Evolutionary conservation across 2,888 invertebrate species (phyloP).

Genomic region (Argyresthia albistria): DNA sequence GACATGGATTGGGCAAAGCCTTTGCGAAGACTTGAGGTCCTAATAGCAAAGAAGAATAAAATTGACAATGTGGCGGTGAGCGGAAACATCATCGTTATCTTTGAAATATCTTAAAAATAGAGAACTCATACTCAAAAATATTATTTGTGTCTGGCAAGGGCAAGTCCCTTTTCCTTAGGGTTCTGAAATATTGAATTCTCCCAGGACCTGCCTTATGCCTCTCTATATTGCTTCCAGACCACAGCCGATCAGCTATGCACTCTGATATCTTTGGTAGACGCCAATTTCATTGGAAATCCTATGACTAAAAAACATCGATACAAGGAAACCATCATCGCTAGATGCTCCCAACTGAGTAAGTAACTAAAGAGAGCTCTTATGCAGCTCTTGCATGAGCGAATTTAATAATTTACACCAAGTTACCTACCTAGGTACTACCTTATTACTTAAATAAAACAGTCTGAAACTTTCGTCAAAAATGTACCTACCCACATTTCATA

Average conservation of each 20-base stretch:
- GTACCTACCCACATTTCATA: too few species aligned
- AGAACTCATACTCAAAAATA: too few species aligned
- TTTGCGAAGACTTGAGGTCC: conserved; percentile 60
- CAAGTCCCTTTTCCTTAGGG: too few species aligned
- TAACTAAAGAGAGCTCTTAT: neutral
- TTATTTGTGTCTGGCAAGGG: too few species aligned
- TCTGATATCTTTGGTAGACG: conserved; percentile 66
- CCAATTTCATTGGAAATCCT: conserved; percentile 75
- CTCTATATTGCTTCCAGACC: conserved; percentile 59
- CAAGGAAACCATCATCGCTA: conserved; percentile 77
- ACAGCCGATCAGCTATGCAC: conserved; percentile 68
- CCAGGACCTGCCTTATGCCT: conserved; percentile 10
- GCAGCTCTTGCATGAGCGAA: too few species aligned
- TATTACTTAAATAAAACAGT: too few species aligned
- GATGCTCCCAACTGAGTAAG: conserved; percentile 73
- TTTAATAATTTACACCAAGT: neutral
- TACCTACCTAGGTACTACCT: too few species aligned
- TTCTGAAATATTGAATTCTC: too few species aligned
- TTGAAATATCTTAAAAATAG: too few species aligned
- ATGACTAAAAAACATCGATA: conserved; percentile 75
- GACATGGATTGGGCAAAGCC: conserved; percentile 66
- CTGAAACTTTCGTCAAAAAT: too few species aligned
- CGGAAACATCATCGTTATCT: too few species aligned
- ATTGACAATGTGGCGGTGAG: neutral
- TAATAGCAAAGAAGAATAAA: conserved; percentile 73